Base-by-base conservation (phyloP, 2,797 vertebrate genomes). In the Ataeniobius toweri region DNA sequence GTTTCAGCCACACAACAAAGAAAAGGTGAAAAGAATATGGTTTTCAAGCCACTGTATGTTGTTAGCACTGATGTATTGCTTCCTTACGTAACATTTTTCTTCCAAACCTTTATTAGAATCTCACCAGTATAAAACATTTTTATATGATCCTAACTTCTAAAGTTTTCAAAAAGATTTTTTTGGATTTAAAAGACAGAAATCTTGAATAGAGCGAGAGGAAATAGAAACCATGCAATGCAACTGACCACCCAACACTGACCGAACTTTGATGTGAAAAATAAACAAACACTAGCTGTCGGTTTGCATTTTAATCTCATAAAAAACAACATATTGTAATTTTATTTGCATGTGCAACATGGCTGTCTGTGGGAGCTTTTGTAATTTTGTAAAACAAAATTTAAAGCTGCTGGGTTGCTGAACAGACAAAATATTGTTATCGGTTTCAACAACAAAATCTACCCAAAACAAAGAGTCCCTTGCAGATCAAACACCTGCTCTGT, bases 381-480 rank as follows among this genome's bases (percentile, higher is more conserved):
- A 26, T 61, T 24, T 67, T 20, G 13, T 41, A 71, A 79, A 56
- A 73, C 59, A 48, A 61, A 78, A 36, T 79, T 73, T 78, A 69
- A 22, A 41, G 83, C 50, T 79, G 36, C 77, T 68, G n/a, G 5
- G 48, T 71, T 41, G 56, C 46, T 73, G 71, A 73, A 70, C 68
- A 70, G 81, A 55, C 82, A 82, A 73, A 56, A 36, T 77, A 58
- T 65, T 86, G 89, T 89, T 88, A 74, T 75, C 69, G 56, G 85
- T 87, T 88, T 81, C 79, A 90, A 86, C 85, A 91, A 46, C 3
- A 41, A 83, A 80, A 73, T 75, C 65, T 51, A 31, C 0, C 56
- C 69, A 31, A 83, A 80, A 72, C 80, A 77, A 70, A 75, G 20
- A 55, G 8, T 24, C 13, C 67, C 70, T 74, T 44, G 31, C 65